Evolutionary conservation across 2,888 invertebrate species (phyloP).

Genomic region (Penaeus monodon): DNA sequence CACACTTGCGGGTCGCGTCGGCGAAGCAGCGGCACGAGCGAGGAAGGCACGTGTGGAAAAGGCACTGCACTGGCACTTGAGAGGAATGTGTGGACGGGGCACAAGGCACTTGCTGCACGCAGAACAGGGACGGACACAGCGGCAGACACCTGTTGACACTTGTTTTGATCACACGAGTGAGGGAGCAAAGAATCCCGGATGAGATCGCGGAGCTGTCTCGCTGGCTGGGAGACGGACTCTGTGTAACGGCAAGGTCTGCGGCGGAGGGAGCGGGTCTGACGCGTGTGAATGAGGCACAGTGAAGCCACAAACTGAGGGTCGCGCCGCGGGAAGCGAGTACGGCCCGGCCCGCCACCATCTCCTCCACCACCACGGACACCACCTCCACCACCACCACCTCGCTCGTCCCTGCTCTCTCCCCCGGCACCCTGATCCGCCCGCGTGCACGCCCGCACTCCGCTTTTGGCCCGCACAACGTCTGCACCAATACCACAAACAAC

Average conservation of each 20-base stretch:
- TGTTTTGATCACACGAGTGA: no score
- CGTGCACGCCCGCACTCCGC: no score
- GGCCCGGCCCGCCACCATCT: not conserved
- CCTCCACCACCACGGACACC: not conserved
- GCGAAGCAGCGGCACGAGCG: no score
- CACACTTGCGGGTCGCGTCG: no score
- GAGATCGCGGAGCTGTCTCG: not conserved
- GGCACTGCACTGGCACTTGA: not conserved
- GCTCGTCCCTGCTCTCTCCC: no score
- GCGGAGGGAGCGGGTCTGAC: constrained; percentile 17
- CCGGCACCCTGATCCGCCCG: no score
- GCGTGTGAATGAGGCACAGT: constrained; percentile 49
- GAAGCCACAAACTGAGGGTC: constrained; percentile 35
- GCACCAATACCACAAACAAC: no score
- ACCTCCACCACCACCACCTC: not conserved
- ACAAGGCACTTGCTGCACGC: not conserved
- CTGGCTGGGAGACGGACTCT: not conserved
- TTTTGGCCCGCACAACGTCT: no score
- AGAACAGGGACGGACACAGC: no score
- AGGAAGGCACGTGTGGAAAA: no score
- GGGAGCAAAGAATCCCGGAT: not conserved
- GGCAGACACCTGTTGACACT: no score
- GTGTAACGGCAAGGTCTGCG: not conserved
- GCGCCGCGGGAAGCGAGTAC: not conserved
- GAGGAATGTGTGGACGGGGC: not conserved